phyloP scores from a whole-genome alignment of 2,113 vertebrate species.

The Nansenia antarctica region DNA sequence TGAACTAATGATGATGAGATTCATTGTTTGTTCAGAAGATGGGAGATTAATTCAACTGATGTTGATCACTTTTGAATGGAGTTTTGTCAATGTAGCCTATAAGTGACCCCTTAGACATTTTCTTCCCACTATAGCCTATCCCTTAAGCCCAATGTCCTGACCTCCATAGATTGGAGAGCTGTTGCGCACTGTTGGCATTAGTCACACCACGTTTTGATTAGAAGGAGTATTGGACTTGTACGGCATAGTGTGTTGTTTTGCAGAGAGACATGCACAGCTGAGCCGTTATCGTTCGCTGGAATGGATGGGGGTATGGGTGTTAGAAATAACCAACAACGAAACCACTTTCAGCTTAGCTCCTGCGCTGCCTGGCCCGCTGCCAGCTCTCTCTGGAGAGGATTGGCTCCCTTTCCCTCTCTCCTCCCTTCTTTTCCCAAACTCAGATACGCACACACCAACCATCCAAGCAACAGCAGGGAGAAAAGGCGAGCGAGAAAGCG shows the following conservation, averaged over 20 bases:
- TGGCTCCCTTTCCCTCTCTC: constrained; percentile 68
- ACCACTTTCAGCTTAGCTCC: constrained; percentile 65
- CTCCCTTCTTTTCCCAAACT: constrained; percentile 65
- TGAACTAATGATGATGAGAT: no score
- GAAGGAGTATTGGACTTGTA: not conserved
- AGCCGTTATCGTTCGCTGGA: constrained; percentile 47
- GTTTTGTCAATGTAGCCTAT: no score
- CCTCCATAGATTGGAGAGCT: not conserved
- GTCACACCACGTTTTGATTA: not conserved
- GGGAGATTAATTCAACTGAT: not conserved
- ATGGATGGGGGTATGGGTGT: constrained; percentile 36
- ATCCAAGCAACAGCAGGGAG: constrained; percentile 61
- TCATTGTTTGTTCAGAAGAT: not conserved
- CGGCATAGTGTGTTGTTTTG: constrained; percentile 15
- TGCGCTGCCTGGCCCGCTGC: constrained; percentile 64
- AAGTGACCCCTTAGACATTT: no score
- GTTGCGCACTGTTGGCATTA: not conserved
- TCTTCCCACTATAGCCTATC: not conserved
- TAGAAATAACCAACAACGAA: constrained; percentile 64
- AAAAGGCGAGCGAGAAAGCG: constrained; percentile 40
- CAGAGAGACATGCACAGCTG: constrained; percentile 60
- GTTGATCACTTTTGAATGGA: not conserved
- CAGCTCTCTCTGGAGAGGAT: constrained; percentile 63
- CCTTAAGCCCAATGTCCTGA: not conserved
- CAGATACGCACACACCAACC: constrained; percentile 60